Evolutionary conservation across 2,113 vertebrate species (phyloP).

Genomic region (Hydrochoerus hydrochaeris): DNA sequence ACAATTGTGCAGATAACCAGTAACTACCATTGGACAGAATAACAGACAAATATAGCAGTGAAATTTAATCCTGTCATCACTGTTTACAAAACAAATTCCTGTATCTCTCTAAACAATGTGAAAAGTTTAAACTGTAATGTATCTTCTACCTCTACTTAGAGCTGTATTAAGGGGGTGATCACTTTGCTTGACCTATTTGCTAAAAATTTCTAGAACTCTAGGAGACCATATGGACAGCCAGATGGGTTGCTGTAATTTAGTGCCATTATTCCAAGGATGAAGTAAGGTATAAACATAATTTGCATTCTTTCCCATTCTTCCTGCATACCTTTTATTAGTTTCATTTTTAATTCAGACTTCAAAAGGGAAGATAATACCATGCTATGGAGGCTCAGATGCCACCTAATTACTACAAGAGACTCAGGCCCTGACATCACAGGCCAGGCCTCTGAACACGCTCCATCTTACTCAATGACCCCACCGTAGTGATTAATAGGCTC

Average conservation of each 20-base stretch:
- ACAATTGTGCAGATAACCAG: constrained; percentile 51
- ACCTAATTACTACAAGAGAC: constrained; percentile 86
- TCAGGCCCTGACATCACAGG: constrained; percentile 80
- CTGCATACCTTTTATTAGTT: constrained; percentile 82
- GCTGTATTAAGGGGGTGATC: constrained; percentile 83
- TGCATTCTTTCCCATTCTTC: constrained; percentile 85
- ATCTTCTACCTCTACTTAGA: constrained; percentile 80
- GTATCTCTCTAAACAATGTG: neutral
- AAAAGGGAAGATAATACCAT: constrained; percentile 86
- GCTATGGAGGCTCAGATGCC: constrained; percentile 85
- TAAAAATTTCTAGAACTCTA: constrained; percentile 83
- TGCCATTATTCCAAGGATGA: constrained; percentile 86
- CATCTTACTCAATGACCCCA: constrained; percentile 82
- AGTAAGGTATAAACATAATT: constrained; percentile 86
- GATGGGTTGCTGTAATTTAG: constrained; percentile 87
- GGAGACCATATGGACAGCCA: constrained; percentile 87
- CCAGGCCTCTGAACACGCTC: constrained; percentile 75
- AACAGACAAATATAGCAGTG: neutral
- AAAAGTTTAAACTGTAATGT: constrained; percentile 37
- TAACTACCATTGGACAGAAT: constrained; percentile 45
- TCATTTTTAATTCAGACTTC: constrained; percentile 78
- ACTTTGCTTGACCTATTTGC: constrained; percentile 85
- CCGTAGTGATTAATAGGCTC: constrained; percentile 85
- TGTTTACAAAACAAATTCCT: constrained; percentile 38
- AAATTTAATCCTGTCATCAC: constrained; percentile 28